Base-by-base conservation (phyloP, 64 coral and sea anemone genomes). In the Anthopleura sola region DNA sequence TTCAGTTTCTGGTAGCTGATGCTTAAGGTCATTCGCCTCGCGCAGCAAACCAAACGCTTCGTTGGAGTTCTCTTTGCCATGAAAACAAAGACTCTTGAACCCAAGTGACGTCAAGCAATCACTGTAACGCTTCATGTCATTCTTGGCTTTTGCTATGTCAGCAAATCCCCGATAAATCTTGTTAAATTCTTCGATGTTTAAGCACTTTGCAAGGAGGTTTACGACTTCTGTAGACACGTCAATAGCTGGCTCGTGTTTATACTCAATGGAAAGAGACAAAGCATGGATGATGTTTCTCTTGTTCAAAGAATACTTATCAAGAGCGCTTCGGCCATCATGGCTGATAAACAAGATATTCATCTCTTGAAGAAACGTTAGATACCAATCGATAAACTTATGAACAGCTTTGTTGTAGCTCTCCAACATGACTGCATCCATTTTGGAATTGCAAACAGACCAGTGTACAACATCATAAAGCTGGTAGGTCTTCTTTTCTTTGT, bases 231-330 rank as follows among this genome's bases (percentile, higher is more conserved):
- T n/a, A n/a, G 93, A 91, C 2, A 92, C 77, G 36, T 62, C 55
- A 12, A 95, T 56, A 3, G 88, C 93, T 82, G n/a, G 23, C 37
- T 80, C 28, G 6, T 78, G 76, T 17, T 81, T n/a, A 18, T 3
- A 26, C 23, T 85, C 83, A 68, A 49, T 79, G 75, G 93, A 36
- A 33, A 54, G 37, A 9, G 68, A 12, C 17, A 95, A 44, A 12
- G 93, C 93, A 89, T 91, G 83, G 32, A 54, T 60, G 36, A 95
- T 88, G 90, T 95, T 95, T 44, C 56, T 46, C 78, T 95, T 91
- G 55, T 85, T 64, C 31, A 10, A 3, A 2, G 49, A 83, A 51
- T 79, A 91, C 12, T 49, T 0, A 15, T 91, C 74, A 32, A 91
- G 69, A 23, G 83, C 83, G 48, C 0, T 1, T 29, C 64, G 86